A percentile compares a stretch with the other conserved stretches of the same genome.
Conservation (phyloP, 2,888 invertebrate genomes). For the Liposcelis brunnea region DNA sequence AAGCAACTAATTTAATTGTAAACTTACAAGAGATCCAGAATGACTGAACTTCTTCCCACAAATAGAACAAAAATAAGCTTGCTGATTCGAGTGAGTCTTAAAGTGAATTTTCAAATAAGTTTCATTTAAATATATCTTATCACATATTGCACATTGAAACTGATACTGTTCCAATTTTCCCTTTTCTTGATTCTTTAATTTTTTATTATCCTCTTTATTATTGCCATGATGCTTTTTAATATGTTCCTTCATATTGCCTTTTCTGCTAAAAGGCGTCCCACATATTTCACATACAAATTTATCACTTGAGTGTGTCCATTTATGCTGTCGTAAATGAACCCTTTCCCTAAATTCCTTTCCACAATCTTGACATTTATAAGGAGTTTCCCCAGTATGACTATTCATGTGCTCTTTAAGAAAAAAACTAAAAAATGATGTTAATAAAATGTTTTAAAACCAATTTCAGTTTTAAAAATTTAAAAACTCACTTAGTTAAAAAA, state of each 20-base stretch:
- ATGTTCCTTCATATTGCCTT: slow-evolving; percentile 7
- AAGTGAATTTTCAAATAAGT: no score
- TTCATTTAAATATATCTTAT: no score
- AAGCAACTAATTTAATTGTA: no score
- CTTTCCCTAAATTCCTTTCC: slow-evolving; percentile 2
- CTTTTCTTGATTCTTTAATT: no score
- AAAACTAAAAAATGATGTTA: no score
- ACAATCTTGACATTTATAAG: background rate
- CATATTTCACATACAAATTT: slow-evolving; percentile 6
- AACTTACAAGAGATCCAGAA: slow-evolving; percentile 5
- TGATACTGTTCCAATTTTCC: no score
- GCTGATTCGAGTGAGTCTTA: no score
- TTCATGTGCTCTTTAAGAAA: slow-evolving; percentile 7
- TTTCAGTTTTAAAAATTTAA: no score
- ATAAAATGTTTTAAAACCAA: no score
- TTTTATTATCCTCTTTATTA: background rate
- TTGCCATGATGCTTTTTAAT: slow-evolving; percentile 7
- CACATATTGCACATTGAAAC: no score
- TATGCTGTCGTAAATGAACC: slow-evolving; percentile 1
- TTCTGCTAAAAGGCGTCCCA: slow-evolving; percentile 1
- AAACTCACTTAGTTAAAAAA: background rate
- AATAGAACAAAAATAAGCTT: background rate
- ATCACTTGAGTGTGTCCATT: background rate
- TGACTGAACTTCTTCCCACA: slow-evolving; percentile 6
- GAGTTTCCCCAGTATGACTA: background rate